Evolutionary conservation across 1,140 invertebrate genomes (phyloP), one percentile per base, ranked within the genome.

Genomic region (Brachionus rubens): DNA sequence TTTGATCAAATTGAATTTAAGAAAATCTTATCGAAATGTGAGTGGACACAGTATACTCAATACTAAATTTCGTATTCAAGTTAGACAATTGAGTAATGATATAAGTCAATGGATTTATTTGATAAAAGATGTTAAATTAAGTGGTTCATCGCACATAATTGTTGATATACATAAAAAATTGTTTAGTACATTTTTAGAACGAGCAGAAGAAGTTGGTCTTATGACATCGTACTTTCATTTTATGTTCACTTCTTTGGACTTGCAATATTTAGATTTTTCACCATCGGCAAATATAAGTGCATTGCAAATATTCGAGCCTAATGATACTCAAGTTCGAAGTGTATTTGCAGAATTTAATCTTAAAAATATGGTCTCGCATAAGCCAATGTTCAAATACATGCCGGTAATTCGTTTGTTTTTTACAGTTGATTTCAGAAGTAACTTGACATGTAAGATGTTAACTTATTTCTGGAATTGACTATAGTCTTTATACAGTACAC

Each of bases 201-300:
- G 19, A 36, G 24, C 68, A 3, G 68, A 72, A 50, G 68, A 72
- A 50, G 46, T 48, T 16, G 68, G 68, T 16, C 68, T 72, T 21
- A n/a, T 72, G 26, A 72, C 68, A 33, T 40, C 68, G 2, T 72
- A 72, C 26, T 72, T 72, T 72, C 68, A 72, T 41, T 72, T 72
- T 72, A 40, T 72, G 68, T 72, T 72, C 14, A 72, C 68, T 40
- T 50, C 43, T 50, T 41, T 72, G 16, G 68, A 72, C 21, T 36
- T 72, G 28, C 16, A 43, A 7, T 33, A 19, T 33, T 12, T 72
- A n/a, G 68, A 72, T 14, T 54, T 50, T 26, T 21, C 50, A 26
- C 68, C 68, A 14, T 72, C 68, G 12, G 68, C 68, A 21, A 72
- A 72, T 72, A 33, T 72, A 12, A 72, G 46, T 26, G 46, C 46